A percentile compares a stretch with the other conserved stretches of the same genome.
These are phyloP conservation scores for Dunckerocampus dactyliophorus DNA, from an alignment of 2,113 vertebrate genomes.

Conservation along the genomic window DNA sequence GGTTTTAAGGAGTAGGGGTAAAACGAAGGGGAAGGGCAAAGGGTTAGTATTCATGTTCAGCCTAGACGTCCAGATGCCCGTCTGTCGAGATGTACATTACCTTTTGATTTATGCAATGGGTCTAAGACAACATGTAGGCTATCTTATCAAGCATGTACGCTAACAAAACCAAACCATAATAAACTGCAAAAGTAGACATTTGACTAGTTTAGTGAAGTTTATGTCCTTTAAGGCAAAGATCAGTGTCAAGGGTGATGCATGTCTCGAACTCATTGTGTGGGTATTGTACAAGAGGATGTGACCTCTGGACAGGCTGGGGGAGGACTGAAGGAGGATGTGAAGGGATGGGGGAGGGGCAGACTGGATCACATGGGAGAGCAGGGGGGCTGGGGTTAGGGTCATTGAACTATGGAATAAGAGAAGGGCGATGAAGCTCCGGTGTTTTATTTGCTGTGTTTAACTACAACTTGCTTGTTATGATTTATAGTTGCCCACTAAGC, in stretches of 20 bases:
- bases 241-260: neutral
- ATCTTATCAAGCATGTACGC: no score
- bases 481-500: no score
- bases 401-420: conserved; percentile 45
- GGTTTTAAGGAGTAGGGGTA: no score
- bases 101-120: no score
- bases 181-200: no score
- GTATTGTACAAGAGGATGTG: conserved; percentile 12
- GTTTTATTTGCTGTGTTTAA: conserved; percentile 25
- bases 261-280: conserved; percentile 2
- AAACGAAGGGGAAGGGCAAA: no score
- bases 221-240: neutral
- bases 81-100: no score
- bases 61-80: no score
- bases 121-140: no score
- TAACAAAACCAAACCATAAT: no score
- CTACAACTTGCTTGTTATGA: neutral
- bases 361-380: conserved; percentile 11
- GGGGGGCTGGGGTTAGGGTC: conserved; percentile 43
- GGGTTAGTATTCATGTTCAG: no score
- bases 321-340: conserved; percentile 20
- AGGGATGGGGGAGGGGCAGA: conserved; percentile 36
- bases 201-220: neutral
- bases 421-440: neutral
- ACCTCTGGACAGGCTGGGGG: conserved; percentile 25